Evolutionary conservation across 2,797 vertebrate genomes (phyloP).

Genomic region (Neomorphus geoffroyi): DNA sequence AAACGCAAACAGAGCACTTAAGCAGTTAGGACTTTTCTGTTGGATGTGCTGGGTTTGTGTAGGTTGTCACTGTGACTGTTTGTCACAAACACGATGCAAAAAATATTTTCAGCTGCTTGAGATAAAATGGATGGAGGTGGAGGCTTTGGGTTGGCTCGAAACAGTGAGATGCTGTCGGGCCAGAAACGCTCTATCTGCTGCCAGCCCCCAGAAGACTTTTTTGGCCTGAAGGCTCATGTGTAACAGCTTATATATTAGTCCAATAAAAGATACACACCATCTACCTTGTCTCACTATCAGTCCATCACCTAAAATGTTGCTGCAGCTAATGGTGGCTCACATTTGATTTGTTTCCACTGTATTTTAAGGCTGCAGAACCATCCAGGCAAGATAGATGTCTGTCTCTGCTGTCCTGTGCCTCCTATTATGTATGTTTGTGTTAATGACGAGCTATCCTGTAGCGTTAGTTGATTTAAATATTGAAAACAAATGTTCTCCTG

Average conservation of each 20-base stretch:
- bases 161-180: background rate
- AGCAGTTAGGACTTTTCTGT: background rate
- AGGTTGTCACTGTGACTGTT: background rate
- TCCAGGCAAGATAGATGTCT: background rate
- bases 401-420: conserved; percentile 13
- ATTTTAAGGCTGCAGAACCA: background rate
- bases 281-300: background rate
- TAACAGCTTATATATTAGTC: background rate
- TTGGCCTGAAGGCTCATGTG: background rate
- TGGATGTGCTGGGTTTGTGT: background rate
- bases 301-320: background rate
- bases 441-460: background rate
- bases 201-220: background rate
- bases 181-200: conserved; percentile 8
- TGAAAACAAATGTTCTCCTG: conserved; percentile 30
- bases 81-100: conserved; percentile 27
- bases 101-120: conserved; percentile 7
- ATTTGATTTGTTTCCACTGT: background rate
- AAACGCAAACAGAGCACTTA: conserved; percentile 12
- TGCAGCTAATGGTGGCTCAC: background rate
- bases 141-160: background rate
- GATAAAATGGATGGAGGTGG: conserved; percentile 14
- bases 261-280: background rate
- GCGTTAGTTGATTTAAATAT: conserved; percentile 4
- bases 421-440: background rate